phyloP scores from a whole-genome alignment of 2,113 vertebrate genomes.

The Calcarius ornatus region DNA sequence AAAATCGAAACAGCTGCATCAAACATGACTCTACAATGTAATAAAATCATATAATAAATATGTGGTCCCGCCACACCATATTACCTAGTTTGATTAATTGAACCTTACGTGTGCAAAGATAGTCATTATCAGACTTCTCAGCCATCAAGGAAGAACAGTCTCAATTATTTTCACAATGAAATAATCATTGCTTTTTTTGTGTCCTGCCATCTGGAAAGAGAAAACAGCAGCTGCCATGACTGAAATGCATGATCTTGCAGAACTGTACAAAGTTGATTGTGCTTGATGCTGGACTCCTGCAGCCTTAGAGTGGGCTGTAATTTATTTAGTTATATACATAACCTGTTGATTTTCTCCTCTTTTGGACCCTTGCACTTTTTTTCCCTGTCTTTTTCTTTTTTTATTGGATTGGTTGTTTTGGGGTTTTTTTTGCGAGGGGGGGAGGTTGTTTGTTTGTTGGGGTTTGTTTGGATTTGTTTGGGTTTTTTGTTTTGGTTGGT shows the following conservation, averaged over 20 bases:
- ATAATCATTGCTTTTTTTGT: not conserved
- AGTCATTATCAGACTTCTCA: slow-evolving; percentile 5
- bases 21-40: not conserved
- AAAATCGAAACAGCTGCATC: not conserved
- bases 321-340: not conserved
- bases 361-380: not conserved
- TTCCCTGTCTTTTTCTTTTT: too few species aligned
- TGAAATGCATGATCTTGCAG: not conserved
- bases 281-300: not conserved
- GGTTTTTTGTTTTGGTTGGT: too few species aligned
- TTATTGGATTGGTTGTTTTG: too few species aligned
- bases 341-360: not conserved
- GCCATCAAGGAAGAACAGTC: not conserved
- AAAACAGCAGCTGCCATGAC: not conserved
- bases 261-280: not conserved
- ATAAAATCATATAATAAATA: slow-evolving; percentile 4
- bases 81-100: slow-evolving; percentile 34
- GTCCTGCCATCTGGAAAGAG: not conserved
- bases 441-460: not conserved
- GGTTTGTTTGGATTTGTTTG: not conserved
- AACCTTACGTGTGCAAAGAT: not conserved
- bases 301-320: not conserved
- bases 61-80: not conserved
- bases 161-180: slow-evolving; percentile 14
- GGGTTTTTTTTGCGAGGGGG: too few species aligned